Percentiles rank a stretch among this genome's conserved stretches.
These are phyloP conservation scores for Nannoperca australis DNA, from an alignment of 2,797 vertebrate species.

Conservation along the genomic window DNA sequence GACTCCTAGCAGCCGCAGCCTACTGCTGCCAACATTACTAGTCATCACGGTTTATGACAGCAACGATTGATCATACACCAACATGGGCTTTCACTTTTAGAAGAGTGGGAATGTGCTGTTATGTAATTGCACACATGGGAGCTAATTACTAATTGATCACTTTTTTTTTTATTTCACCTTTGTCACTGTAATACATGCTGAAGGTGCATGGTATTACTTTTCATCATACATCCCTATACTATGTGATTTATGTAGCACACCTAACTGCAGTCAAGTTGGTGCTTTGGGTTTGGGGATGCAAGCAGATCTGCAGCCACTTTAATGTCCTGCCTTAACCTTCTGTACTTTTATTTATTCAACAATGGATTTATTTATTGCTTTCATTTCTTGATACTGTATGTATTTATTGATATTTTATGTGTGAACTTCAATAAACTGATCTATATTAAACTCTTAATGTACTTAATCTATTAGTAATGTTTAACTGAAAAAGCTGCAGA, in stretches of 20 bases:
- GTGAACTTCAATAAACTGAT: constrained; percentile 56
- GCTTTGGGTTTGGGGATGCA: constrained; percentile 26
- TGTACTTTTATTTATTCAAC: constrained; percentile 30
- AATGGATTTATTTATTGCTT: constrained; percentile 2
- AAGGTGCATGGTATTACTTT: constrained; percentile 38
- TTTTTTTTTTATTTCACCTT: constrained; percentile 39
- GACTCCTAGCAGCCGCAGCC: neutral
- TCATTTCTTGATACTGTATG: constrained; percentile 6
- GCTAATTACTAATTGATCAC: constrained; percentile 64
- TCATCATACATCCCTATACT: constrained; percentile 47
- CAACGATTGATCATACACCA: constrained; percentile 6
- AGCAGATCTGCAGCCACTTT: constrained; percentile 4
- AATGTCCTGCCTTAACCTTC: neutral
- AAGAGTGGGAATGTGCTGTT: constrained; percentile 29
- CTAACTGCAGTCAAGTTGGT: constrained; percentile 20
- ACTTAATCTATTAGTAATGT: neutral
- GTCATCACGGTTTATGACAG: neutral
- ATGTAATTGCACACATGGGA: constrained; percentile 46
- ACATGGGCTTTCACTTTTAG: constrained; percentile 28
- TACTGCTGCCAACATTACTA: constrained; percentile 13
- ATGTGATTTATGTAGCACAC: constrained; percentile 49
- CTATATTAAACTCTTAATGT: constrained; percentile 4
- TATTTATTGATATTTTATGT: constrained; percentile 17
- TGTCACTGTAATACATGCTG: constrained; percentile 54
- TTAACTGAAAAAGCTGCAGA: constrained; percentile 1